Evolutionary conservation across 2,888 invertebrate species (phyloP), one percentile per base, ranked within the genome.

Genomic region (Alentia gelatinosa): DNA sequence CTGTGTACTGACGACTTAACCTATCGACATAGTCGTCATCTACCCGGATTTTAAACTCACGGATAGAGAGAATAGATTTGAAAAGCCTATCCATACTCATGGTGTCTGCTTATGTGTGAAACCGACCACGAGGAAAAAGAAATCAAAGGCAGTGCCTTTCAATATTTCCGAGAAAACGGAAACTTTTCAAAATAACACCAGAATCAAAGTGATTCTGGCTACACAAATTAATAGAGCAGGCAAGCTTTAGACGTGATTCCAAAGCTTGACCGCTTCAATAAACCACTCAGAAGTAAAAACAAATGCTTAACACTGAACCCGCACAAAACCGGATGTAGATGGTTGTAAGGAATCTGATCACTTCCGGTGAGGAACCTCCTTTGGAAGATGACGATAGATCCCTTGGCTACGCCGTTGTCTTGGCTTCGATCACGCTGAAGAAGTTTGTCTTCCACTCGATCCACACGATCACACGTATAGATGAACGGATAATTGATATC

Each of bases 11-110:
- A 15, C 93, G 91, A 83, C 92, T 92, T 42, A 93, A 91, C 23
- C 93, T 86, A 50, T 93, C 93, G 35, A 93, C 92, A 91, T 93
- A 93, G 90, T 93, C 93, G 90, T 93, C 93, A 91, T 93, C 93
- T 90, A 92, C 89, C 33, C 93, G 93, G 83, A 93, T 92, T 91
- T 93, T 93, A 75, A 93, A 90, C 91, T 93, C 93, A 30, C 92
- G 90, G 74, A 93, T 93, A 74, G 86, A 89, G 47, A 93, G 91
- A 26, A 93, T 92, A 30, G 93, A 93, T 90, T 93, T 93, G 91
- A 93, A 93, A 19, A 93, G 92, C 19, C 93, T 90, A 93, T 93
- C 93, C 93, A 93, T 93, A 50, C 79, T 79, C 90, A 89, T 68
- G 42, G 42, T 56, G 39, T 79, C 39, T 35, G 79, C 37, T 79